A percentile compares a stretch with the other conserved stretches of the same genome.
Conservation (phyloP, 2,797 vertebrate genomes). For the Cyclura pinguis region DNA sequence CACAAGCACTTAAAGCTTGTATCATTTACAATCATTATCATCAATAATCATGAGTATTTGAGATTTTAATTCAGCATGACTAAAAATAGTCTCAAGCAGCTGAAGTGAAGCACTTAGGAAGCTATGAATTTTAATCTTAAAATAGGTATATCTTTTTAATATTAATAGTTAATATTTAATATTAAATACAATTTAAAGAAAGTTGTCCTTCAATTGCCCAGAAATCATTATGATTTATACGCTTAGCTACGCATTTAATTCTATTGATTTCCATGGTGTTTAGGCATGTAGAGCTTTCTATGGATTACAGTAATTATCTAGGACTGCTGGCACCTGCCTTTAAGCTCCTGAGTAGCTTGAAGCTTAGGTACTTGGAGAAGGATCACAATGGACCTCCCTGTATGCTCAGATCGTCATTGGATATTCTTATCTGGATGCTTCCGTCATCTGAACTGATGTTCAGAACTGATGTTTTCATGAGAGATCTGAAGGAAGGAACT, state of each 20-base stretch:
- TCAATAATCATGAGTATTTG: neutral
- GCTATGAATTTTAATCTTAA: constrained; percentile 19
- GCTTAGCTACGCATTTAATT: constrained; percentile 22
- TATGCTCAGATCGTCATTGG: neutral
- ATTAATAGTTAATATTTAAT: neutral
- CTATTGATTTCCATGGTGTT: constrained; percentile 16
- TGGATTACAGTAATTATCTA: neutral
- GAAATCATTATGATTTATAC: constrained; percentile 28
- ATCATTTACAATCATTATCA: neutral
- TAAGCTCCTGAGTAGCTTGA: neutral
- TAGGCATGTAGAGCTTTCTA: neutral
- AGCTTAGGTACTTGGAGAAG: neutral
- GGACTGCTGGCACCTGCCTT: neutral
- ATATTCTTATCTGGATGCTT: neutral
- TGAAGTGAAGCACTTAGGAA: constrained; percentile 15
- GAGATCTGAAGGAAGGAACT: too few relatives aligned
- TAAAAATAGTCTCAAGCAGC: constrained; percentile 16
- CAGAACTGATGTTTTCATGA: neutral
- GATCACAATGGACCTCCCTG: too few relatives aligned
- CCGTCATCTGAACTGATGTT: neutral
- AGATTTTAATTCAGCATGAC: constrained; percentile 32
- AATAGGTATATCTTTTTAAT: too few relatives aligned
- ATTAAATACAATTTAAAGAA: neutral
- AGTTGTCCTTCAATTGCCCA: constrained; percentile 26
- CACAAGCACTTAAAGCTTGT: neutral